These are phyloP conservation scores for Solea solea DNA, from an alignment of 2,113 vertebrate genomes.

Conservation along the genomic window DNA sequence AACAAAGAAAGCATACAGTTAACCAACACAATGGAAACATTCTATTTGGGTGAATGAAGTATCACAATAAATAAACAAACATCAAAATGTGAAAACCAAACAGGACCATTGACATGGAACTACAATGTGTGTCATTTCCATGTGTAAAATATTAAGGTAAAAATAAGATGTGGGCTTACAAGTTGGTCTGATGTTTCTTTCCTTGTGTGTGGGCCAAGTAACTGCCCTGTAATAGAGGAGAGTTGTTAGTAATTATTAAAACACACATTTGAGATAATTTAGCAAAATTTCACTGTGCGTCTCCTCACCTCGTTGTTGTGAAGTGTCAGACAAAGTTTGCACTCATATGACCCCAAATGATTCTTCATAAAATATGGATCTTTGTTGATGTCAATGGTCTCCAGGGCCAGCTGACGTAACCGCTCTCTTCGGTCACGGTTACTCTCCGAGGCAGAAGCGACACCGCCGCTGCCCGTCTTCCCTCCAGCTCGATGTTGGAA, in stretches of 20 bases:
- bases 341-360: constrained; percentile 97
- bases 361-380: constrained; percentile 99
- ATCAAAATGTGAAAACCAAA: background rate
- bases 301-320: constrained; percentile 95
- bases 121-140: too few relatives aligned
- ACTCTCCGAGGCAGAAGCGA: constrained; percentile 95
- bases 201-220: constrained; percentile 98
- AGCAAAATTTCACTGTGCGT: background rate
- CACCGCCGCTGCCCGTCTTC: constrained; percentile 95
- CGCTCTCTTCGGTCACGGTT: constrained; percentile 94
- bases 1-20: background rate
- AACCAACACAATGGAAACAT: too few relatives aligned
- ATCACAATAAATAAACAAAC: background rate
- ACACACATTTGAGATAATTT: background rate
- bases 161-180: constrained; percentile 83
- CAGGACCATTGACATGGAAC: background rate
- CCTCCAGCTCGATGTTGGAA: constrained; percentile 97
- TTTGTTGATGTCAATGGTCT: constrained; percentile 99
- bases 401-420: constrained; percentile 92
- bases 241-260: background rate
- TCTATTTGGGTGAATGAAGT: background rate
- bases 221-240: constrained; percentile 86
- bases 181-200: constrained; percentile 98
- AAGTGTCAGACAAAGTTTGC: constrained; percentile 96
- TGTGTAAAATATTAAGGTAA: too few relatives aligned